Base-by-base conservation (phyloP, 2,113 vertebrate species). In the Cryptotis parvus region DNA sequence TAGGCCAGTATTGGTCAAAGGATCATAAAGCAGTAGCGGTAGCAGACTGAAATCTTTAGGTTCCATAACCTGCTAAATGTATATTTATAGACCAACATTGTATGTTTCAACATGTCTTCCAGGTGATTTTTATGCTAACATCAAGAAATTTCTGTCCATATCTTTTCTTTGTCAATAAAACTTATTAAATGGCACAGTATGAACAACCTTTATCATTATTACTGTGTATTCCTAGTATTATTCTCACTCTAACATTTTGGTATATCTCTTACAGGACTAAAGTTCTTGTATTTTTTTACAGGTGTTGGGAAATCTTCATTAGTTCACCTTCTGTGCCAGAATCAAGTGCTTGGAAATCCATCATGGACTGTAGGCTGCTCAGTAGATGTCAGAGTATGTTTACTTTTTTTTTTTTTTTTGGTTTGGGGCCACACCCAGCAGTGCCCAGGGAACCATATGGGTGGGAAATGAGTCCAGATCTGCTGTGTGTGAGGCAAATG, bases 341-440 rank as follows among this genome's bases (percentile, higher is more conserved):
- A 99, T 96, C 99, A 99, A 77, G 99, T 99, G 73, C 93, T 99
- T 96, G 99, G 99, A 93, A 99, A 99, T 95, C 99, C 99, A 0
- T 99, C 99, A 0, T 99, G 99, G 99, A 99, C 99, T 0, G 99
- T 99, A 55, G 99, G 99, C 93, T 99, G 99, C 91, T 99, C 99
- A 0, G 99, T 99, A 97, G 99, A 99, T 93, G 99, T 99, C 72
- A 98, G 99, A 98, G 99, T 99, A 98, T 98, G 98, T 98, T 87
- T 80, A 87, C 63, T 85, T 90, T n/a, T 81, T 33, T 85, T 91
- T 94, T 69, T 63, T 22, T 72, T 91, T 93, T 94, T 90, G 45
- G 10, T 49, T 49, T 49, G 45, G 45, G 45, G 9, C 45, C 45
- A 49, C 45, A 49, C 45, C 45, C 45, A 49, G 45, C 45, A 49